phyloP scores from a whole-genome alignment of 2,888 invertebrate species.

The Aphrophora alni region DNA sequence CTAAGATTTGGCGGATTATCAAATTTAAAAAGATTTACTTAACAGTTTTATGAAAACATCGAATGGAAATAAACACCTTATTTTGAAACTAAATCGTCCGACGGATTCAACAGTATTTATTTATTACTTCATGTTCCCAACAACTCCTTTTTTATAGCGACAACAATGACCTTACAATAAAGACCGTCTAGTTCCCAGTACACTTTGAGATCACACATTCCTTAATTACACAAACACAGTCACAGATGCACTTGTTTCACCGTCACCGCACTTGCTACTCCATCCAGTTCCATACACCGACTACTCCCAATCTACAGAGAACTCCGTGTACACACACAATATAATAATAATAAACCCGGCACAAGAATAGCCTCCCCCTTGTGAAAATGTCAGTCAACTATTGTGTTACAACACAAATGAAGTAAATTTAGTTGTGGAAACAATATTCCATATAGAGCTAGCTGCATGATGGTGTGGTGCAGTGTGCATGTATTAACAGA shows the following conservation, averaged over 20 bases:
- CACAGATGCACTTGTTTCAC: conserved; percentile 7
- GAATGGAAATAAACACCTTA: too few relatives aligned
- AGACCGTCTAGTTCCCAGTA: too few relatives aligned
- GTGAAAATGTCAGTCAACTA: conserved; percentile 33
- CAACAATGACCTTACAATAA: too few relatives aligned
- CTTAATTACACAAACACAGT: too few relatives aligned
- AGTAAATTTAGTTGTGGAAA: conserved; percentile 32
- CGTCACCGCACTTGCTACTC: neutral
- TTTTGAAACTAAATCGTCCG: too few relatives aligned
- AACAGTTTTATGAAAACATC: too few relatives aligned
- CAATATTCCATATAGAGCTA: conserved; percentile 29
- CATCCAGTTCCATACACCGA: conserved; percentile 3
- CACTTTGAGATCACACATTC: too few relatives aligned
- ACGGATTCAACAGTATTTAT: too few relatives aligned
- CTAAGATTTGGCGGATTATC: too few relatives aligned
- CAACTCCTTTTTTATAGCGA: too few relatives aligned
- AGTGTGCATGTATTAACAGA: conserved; percentile 33
- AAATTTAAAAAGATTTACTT: too few relatives aligned
- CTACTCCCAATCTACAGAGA: neutral
- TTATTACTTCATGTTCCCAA: too few relatives aligned
- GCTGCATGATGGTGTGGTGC: conserved; percentile 2
- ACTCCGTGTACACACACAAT: conserved; percentile 22
- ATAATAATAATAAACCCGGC: conserved; percentile 27
- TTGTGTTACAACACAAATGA: conserved; percentile 30
- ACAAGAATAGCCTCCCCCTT: conserved; percentile 23